Percentiles rank a stretch among this genome's conserved stretches.
phyloP scores from a whole-genome alignment of 2,113 vertebrate species.

The Clupea harengus region DNA sequence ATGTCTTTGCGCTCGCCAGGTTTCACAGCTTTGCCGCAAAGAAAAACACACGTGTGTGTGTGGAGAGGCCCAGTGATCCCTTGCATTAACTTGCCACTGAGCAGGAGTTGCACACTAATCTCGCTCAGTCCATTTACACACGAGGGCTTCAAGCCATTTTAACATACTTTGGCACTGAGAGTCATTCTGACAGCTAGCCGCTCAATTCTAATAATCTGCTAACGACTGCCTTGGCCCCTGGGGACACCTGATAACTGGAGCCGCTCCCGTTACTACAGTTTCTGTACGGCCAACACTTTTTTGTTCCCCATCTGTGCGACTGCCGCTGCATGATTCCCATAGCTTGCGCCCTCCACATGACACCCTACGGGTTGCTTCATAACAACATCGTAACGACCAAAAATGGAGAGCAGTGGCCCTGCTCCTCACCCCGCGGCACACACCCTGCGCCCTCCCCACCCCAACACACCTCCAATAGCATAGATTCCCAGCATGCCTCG shows the following conservation, averaged over 20 bases:
- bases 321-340: not conserved
- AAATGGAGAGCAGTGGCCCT: constrained; percentile 20
- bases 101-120: not conserved
- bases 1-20: constrained; percentile 53
- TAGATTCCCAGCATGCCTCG: constrained; percentile 57
- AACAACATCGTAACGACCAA: constrained; percentile 34
- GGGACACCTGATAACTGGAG: not conserved
- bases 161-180: constrained; percentile 21
- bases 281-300: constrained; percentile 17
- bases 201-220: constrained; percentile 55
- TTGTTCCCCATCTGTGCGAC: constrained; percentile 20
- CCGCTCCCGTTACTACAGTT: not conserved
- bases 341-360: not conserved
- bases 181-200: constrained; percentile 55
- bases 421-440: constrained; percentile 35
- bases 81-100: not conserved
- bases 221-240: constrained; percentile 38
- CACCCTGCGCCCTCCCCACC: not conserved
- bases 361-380: constrained; percentile 31
- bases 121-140: constrained; percentile 2
- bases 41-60: not conserved
- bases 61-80: not conserved
- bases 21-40: constrained; percentile 47
- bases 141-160: not conserved
- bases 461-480: not conserved